These are phyloP conservation scores for Sebastolobus alascanus DNA, from an alignment of 2,797 vertebrate genomes.

Conservation along the genomic window DNA sequence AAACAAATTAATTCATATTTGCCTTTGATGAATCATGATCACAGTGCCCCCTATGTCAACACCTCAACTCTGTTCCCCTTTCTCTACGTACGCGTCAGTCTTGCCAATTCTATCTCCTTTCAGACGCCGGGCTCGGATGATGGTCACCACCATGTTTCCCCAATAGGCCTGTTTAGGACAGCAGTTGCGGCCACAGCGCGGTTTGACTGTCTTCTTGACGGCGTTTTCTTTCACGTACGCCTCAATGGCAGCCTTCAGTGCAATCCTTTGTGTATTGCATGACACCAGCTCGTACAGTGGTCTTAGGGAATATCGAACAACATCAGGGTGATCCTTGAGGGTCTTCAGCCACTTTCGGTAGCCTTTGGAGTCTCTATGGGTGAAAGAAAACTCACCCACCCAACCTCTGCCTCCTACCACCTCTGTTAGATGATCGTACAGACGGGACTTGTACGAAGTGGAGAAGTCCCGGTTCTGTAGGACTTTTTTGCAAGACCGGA, in stretches of 20 bases:
- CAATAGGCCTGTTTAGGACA: conserved; percentile 32
- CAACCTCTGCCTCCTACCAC: conserved; percentile 56
- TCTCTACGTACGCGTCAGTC: neutral
- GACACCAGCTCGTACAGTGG: conserved; percentile 45
- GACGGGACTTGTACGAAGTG: neutral
- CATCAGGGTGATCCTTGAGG: conserved; percentile 47
- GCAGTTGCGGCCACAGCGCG: conserved; percentile 21
- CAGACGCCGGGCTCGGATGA: conserved; percentile 47
- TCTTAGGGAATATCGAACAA: conserved; percentile 38
- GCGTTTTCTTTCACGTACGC: conserved; percentile 34
- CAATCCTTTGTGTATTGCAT: rapidly evolving
- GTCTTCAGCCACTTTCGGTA: conserved; percentile 40
- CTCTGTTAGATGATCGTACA: neutral
- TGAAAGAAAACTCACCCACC: conserved; percentile 46
- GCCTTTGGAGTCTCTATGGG: neutral
- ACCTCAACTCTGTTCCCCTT: neutral
- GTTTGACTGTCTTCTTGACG: neutral
- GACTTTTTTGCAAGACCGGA: conserved; percentile 9
- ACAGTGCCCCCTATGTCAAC: neutral
- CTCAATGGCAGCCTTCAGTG: conserved; percentile 26
- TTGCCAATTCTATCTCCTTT: rapidly evolving
- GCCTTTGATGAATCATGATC: neutral
- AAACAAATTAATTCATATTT: no score
- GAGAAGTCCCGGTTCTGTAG: conserved; percentile 16
- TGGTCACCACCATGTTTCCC: conserved; percentile 47